These are phyloP conservation scores for Myocastor coypus DNA, from an alignment of 2,113 vertebrate genomes.

Conservation along the genomic window DNA sequence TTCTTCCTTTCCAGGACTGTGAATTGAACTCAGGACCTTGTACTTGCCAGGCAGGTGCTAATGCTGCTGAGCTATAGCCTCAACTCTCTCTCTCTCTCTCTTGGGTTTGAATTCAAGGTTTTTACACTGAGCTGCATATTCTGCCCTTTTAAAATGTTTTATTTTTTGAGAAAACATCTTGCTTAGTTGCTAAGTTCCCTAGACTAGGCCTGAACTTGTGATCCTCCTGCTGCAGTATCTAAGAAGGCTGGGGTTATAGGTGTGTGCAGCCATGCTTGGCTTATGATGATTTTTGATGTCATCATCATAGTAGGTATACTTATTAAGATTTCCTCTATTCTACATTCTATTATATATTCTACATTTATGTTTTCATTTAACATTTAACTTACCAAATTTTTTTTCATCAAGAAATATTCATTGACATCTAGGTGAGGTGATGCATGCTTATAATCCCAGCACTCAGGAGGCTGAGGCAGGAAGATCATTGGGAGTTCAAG, in stretches of 20 bases:
- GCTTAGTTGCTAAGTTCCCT: not conserved
- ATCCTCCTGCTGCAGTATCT: not conserved
- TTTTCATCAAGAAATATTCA: not conserved
- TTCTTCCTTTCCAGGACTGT: not conserved
- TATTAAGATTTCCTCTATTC: not conserved
- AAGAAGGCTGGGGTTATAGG: not conserved
- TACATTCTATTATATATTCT: not conserved
- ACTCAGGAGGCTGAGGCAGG: too few species aligned
- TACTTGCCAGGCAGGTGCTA: too few species aligned
- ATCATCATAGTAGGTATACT: not conserved
- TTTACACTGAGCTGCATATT: not conserved
- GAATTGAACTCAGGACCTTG: too few species aligned
- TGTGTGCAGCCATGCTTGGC: not conserved
- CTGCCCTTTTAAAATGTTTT: not conserved
- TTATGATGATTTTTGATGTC: not conserved
- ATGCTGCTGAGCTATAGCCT: too few species aligned
- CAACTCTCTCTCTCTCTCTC: too few species aligned
- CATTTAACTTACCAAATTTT: not conserved
- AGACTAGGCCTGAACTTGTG: not conserved
- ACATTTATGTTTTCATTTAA: not conserved
- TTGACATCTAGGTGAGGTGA: not conserved
- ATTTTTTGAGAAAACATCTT: not conserved
- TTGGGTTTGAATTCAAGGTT: not conserved
- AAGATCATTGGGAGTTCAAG: too few species aligned
- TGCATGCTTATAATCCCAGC: too few species aligned